These are phyloP conservation scores for Antrozous pallidus DNA, from an alignment of 2,797 vertebrate genomes.

Conservation along the genomic window DNA sequence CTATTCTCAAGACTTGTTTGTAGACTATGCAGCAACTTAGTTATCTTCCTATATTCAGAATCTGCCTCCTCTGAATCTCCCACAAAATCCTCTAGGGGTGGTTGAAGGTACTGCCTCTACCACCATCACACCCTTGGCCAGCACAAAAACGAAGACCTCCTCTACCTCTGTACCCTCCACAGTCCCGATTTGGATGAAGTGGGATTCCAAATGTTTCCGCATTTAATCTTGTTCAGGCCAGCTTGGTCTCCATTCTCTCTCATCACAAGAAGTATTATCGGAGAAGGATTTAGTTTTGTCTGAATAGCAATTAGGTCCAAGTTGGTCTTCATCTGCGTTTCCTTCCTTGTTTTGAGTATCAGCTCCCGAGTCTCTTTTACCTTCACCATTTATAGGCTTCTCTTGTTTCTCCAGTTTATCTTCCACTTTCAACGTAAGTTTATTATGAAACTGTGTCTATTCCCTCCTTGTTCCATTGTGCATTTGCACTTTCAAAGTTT, in stretches of 20 bases:
- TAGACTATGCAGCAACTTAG: too few species aligned
- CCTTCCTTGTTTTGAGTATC: conserved; percentile 92
- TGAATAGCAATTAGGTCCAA: conserved; percentile 91
- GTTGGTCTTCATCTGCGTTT: conserved; percentile 88
- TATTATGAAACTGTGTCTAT: conserved; percentile 98
- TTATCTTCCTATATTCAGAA: too few species aligned
- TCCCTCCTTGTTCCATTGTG: conserved; percentile 98
- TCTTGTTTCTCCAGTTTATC: conserved; percentile 86
- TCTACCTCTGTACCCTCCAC: conserved; percentile 91
- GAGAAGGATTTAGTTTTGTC: conserved; percentile 99
- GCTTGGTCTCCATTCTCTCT: conserved; percentile 91
- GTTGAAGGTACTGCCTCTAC: conserved; percentile 85
- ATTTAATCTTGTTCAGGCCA: conserved; percentile 96
- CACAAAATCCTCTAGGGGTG: conserved; percentile 87
- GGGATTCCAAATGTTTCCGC: conserved; percentile 96
- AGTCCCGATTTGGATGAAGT: conserved; percentile 90
- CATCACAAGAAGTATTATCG: conserved; percentile 95
- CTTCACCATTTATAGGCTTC: conserved; percentile 93
- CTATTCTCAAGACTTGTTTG: too few species aligned
- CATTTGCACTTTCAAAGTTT: conserved; percentile 98
- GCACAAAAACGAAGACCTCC: conserved; percentile 88
- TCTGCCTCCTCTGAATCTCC: conserved; percentile 89
- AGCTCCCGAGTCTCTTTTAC: conserved; percentile 89
- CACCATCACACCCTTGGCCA: conserved; percentile 86
- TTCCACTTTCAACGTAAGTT: conserved; percentile 93